These are phyloP conservation scores for Calyptomena viridis DNA, from an alignment of 2,113 vertebrate species.

Conservation along the genomic window DNA sequence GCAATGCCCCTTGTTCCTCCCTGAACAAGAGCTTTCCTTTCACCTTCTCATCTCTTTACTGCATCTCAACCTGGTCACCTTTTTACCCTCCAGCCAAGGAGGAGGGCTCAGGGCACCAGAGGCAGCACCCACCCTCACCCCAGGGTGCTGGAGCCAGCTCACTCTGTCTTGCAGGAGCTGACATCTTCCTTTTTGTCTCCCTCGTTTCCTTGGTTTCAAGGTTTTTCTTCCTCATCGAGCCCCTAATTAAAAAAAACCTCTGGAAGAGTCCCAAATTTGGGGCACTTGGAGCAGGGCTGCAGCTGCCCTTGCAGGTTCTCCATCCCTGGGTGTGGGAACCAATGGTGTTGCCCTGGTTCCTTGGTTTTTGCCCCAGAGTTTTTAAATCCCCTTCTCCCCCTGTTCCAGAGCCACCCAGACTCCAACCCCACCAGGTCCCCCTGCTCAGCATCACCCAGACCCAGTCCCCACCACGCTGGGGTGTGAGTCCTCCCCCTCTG, in stretches of 20 bases:
- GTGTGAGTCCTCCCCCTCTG: neutral
- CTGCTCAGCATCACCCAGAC: neutral
- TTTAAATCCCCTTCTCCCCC: neutral
- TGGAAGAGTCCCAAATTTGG: neutral
- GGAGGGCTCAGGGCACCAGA: neutral
- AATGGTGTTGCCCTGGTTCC: neutral
- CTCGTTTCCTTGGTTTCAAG: conserved; percentile 39
- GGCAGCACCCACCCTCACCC: conserved; percentile 19
- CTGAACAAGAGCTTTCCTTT: neutral
- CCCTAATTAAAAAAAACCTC: neutral
- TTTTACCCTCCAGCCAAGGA: fast-evolving
- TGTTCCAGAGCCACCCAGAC: neutral
- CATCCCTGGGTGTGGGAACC: fast-evolving
- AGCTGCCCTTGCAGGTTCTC: neutral
- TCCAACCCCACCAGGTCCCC: neutral
- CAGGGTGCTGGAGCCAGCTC: neutral
- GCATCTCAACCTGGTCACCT: neutral
- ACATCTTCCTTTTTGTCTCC: conserved; percentile 2
- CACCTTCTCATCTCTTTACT: neutral
- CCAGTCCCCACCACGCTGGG: neutral
- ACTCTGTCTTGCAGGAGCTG: neutral
- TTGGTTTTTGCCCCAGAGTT: neutral
- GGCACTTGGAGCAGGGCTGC: fast-evolving
- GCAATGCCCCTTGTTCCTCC: neutral
- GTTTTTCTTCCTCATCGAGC: neutral